A percentile compares a stretch with the other conserved stretches of the same genome.
phyloP scores from a whole-genome alignment of 2,113 vertebrate species.

The Microcebus griseorufus region DNA sequence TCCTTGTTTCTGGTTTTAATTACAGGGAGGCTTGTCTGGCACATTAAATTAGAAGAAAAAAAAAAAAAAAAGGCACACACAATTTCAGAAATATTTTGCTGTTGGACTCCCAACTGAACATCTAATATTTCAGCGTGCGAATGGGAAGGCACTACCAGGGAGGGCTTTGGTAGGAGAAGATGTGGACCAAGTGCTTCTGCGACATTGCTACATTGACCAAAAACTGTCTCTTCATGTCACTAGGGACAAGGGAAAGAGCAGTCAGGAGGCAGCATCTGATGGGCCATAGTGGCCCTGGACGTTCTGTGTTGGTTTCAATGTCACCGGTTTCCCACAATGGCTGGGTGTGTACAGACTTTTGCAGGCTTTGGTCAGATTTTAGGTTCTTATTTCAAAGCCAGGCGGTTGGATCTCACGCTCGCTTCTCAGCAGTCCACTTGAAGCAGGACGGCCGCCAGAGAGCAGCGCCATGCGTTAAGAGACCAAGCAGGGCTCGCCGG shows the following conservation, averaged over 20 bases:
- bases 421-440: rapidly evolving
- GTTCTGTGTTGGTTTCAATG: rapidly evolving
- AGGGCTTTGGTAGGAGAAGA: neutral
- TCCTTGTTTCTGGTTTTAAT: constrained; percentile 87
- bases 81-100: constrained; percentile 70
- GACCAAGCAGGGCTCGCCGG: rapidly evolving
- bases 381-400: neutral
- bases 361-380: neutral
- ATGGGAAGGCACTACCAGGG: neutral
- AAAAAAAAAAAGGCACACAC: neutral
- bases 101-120: constrained; percentile 58
- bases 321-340: neutral
- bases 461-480: rapidly evolving
- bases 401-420: neutral
- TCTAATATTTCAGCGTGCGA: constrained; percentile 39
- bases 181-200: neutral
- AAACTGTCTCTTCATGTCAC: neutral
- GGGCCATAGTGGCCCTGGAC: rapidly evolving
- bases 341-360: neutral
- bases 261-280: neutral
- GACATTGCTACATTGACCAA: rapidly evolving
- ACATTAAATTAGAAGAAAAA: constrained; percentile 78
- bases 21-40: constrained; percentile 84
- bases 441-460: neutral
- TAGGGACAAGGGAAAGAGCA: neutral